Conservation (phyloP, 1,140 invertebrate genomes). For the Macrobrachium nipponense region DNA sequence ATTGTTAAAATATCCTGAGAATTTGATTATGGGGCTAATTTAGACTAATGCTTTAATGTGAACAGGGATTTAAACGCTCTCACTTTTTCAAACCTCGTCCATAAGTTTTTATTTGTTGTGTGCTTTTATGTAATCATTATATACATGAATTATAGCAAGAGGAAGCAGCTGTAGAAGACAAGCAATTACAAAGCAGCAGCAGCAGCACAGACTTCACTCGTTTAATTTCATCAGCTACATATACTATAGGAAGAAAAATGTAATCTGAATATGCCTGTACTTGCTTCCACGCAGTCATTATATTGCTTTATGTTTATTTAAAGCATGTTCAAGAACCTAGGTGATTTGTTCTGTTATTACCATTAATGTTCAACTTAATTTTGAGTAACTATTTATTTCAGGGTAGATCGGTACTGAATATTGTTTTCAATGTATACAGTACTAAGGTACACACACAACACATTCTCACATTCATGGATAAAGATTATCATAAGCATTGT, state of each 20-base stretch:
- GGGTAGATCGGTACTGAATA: too few species aligned
- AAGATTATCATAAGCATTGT: neutral
- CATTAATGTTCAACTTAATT: too few species aligned
- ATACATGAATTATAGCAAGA: slow-evolving; percentile 16
- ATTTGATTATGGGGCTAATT: slow-evolving; percentile 5
- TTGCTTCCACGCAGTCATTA: too few species aligned
- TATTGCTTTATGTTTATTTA: too few species aligned
- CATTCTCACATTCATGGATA: neutral
- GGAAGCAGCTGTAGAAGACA: slow-evolving; percentile 12
- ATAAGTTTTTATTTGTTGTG: neutral
- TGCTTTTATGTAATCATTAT: neutral
- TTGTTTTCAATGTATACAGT: too few species aligned
- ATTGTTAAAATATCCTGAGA: neutral
- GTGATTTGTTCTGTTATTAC: too few species aligned
- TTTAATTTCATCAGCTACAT: slow-evolving; percentile 34
- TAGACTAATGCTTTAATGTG: slow-evolving; percentile 21
- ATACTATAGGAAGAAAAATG: slow-evolving; percentile 4
- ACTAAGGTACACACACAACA: neutral
- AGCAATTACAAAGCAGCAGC: neutral
- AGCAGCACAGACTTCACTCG: slow-evolving; percentile 7
- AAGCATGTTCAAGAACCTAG: too few species aligned
- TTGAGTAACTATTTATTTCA: too few species aligned
- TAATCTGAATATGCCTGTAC: too few species aligned
- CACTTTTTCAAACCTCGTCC: slow-evolving; percentile 36
- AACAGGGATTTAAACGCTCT: slow-evolving; percentile 6